Percentiles rank a stretch among this genome's conserved stretches.
Evolutionary conservation across 2,113 vertebrate genomes (phyloP).

Genomic region (Pyxicephalus adspersus): DNA sequence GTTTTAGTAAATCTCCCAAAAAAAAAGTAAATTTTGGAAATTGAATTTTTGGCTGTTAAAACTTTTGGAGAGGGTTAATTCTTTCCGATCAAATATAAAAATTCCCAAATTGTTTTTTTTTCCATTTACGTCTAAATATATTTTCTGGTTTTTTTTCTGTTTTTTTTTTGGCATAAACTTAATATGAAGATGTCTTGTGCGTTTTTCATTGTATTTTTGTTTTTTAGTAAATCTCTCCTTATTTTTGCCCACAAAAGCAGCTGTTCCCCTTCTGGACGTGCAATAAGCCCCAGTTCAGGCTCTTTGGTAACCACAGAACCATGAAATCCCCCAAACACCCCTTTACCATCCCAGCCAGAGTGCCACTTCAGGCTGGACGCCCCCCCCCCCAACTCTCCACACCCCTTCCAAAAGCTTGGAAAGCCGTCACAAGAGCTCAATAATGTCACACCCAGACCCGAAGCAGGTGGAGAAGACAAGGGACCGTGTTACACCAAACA

Average conservation of each 20-base stretch:
- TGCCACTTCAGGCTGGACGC: neutral
- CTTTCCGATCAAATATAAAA: too few species aligned
- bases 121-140: too few species aligned
- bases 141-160: too few species aligned
- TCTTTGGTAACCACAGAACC: neutral
- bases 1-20: too few species aligned
- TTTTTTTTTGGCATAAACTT: too few species aligned
- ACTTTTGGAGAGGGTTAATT: too few species aligned
- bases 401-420: slow-evolving; percentile 30
- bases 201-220: neutral
- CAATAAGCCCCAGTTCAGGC: neutral
- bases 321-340: neutral
- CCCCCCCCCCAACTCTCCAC: neutral
- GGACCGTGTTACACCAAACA: neutral
- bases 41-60: too few species aligned
- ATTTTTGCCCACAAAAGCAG: slow-evolving; percentile 26
- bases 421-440: slow-evolving; percentile 17
- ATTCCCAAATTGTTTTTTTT: too few species aligned
- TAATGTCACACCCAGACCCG: slow-evolving; percentile 44
- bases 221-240: neutral
- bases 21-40: too few species aligned
- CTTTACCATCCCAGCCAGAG: neutral
- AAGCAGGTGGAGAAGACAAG: neutral
- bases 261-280: slow-evolving; percentile 10
- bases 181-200: neutral